Evolutionary conservation across 2,113 vertebrate species (phyloP), one percentile per base, ranked within the genome.

Genomic region (Tauraco erythrolophus): DNA sequence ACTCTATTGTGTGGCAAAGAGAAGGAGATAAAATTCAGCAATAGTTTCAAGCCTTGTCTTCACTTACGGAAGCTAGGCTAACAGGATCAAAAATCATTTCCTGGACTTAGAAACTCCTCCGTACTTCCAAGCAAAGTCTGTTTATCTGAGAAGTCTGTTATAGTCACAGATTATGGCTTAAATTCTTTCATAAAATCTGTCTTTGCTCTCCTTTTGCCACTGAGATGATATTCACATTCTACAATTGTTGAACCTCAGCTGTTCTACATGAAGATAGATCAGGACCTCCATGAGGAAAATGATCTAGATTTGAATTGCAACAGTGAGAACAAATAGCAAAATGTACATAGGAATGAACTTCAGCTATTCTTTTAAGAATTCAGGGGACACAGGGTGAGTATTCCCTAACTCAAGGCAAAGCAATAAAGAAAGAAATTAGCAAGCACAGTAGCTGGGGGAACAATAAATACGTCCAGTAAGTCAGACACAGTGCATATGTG

Each of bases 351-450:
- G 35, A 74, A 77, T 53, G 30, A 94, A 92, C 24, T 74, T 90
- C 0, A 90, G n/a, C 31, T 88, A 50, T 39, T 75, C 62, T 80
- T 90, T 74, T 82, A 88, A 88, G 56, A 85, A 81, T 50, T 74
- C 43, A 45, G 37, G 12, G 50, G 50, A 77, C 22, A 56, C 22
- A 80, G 35, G 14, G 28, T 5, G 21, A 57, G 60, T 70, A 75
- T 83, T 94, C 46, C 57, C 57, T 82, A 89, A 90, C 53, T 75
- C 46, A 79, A 84, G 45, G 51, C 33, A 91, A 96, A 91, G 92
- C 54, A 92, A 94, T 88, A 93, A 95, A 70, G 79, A 94, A 97
- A 95, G 45, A 76, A 96, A 97, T 96, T 91, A 95, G 72, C 69
- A 88, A 89, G 64, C 76, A 89, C 19, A n/a, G 58, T 70, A 86